phyloP scores from a whole-genome alignment of 2,888 invertebrate genomes.

The Anthrax anthrax region DNA sequence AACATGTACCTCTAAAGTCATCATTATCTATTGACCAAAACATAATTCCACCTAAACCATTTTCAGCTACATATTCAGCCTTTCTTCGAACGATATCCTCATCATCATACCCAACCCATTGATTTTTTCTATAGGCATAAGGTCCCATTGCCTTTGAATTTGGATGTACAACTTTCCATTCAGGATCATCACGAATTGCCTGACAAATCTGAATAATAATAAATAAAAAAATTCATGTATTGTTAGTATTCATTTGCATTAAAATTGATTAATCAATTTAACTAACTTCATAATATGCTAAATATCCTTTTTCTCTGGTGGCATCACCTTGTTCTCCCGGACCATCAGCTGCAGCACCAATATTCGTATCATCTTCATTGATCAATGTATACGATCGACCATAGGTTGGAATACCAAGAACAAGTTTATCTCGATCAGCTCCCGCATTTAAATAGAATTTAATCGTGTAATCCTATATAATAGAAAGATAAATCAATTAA shows the following conservation, averaged over 20 bases:
- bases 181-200: conserved; percentile 50
- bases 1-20: conserved; percentile 83
- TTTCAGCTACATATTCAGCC: conserved; percentile 71
- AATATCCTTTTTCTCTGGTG: conserved; percentile 81
- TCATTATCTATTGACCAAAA: conserved; percentile 75
- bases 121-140: conserved; percentile 71
- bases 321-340: conserved; percentile 84
- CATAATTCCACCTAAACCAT: conserved; percentile 61
- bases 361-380: conserved; percentile 67
- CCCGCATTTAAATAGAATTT: conserved; percentile 67
- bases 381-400: conserved; percentile 81
- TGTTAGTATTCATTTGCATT: not conserved
- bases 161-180: conserved; percentile 72
- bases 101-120: conserved; percentile 92
- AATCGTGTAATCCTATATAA: conserved; percentile 63
- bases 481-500: not conserved
- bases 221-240: not conserved
- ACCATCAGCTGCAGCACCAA: conserved; percentile 81
- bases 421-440: conserved; percentile 63
- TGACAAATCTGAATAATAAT: conserved; percentile 61
- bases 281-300: conserved; percentile 79
- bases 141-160: conserved; percentile 77
- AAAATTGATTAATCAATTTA: not conserved
- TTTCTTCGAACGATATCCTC: conserved; percentile 68
- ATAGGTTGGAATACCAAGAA: conserved; percentile 78